Evolutionary conservation across 2,888 invertebrate genomes (phyloP), one percentile per base, ranked within the genome.

Genomic region (Agrochola lota): DNA sequence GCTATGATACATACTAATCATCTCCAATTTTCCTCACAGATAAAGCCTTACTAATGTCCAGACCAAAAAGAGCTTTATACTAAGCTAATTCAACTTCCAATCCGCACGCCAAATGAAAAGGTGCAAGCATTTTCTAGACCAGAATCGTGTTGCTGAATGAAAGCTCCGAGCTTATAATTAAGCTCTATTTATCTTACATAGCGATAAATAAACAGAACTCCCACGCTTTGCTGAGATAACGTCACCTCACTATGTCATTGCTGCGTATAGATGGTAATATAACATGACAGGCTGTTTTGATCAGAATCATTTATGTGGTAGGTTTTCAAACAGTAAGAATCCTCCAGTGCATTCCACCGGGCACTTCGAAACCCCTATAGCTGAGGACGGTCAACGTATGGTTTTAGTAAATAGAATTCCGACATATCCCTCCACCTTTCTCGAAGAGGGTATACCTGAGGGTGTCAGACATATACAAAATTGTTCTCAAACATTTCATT

Each of bases 211-310:
- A 73, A 74, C 12, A 35, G 12, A 40, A 49, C 71, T 67, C 80
- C 77, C 71, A 86, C 75, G 77, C 46, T 66, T 43, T 17, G 15
- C 11, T 0, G n/a, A 72, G 68, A 78, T 78, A 76, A 71, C 71
- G 76, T 87, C 76, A 78, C 35, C 52, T n/a, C 11, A 40, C 26
- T 68, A 84, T 77, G 74, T 81, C 78, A 81, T 77, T 2, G 55
- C 49, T 66, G 43, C 9, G 52, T 62, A 57, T 69, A 68, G 60
- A 80, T 26, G 68, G 26, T 26, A 62, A 70, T 40, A 35, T 49
- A 26, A n/a, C 35, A 43, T 26, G 20, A 35, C 49, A 71, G 49
- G 30, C 2, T 80, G 71, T 63, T 78, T 68, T 57, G 23, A 67
- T 78, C 60, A 77, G 2, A 59, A n/a, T 70, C 1, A 43, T 67